Conservation (phyloP, 1,140 invertebrate species). For the Heliconius hermathena region DNA sequence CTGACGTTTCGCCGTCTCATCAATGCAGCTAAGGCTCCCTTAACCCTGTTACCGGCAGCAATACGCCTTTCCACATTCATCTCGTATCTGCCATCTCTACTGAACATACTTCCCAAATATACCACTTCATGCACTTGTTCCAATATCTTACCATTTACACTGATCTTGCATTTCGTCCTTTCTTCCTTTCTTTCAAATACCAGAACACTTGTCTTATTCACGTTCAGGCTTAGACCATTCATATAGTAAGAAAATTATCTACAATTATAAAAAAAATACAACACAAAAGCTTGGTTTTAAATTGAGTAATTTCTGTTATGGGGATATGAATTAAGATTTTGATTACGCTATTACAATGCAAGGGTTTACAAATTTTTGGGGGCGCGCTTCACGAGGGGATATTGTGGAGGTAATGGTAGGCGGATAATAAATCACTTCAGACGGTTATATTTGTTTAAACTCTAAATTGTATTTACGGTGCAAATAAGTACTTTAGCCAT, state of each 20-base stretch:
- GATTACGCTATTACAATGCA: slow-evolving; percentile 3
- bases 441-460: neutral
- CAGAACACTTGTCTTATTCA: too few relatives aligned
- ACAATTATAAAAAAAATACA: neutral
- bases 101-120: too few relatives aligned
- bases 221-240: too few relatives aligned
- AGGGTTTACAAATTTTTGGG: slow-evolving; percentile 2
- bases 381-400: neutral
- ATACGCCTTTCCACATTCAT: too few relatives aligned
- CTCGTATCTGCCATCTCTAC: too few relatives aligned
- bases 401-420: neutral
- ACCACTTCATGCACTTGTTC: too few relatives aligned
- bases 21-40: too few relatives aligned
- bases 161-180: too few relatives aligned
- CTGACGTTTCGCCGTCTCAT: too few relatives aligned
- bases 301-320: neutral
- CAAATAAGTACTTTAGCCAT: neutral
- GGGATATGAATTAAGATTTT: slow-evolving; percentile 7
- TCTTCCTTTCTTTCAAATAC: too few relatives aligned
- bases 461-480: neutral
- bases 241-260: neutral
- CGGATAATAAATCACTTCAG: neutral
- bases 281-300: neutral
- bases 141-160: too few relatives aligned
- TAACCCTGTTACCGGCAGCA: too few relatives aligned